Evolutionary conservation across 2,888 invertebrate genomes (phyloP), one percentile per base, ranked within the genome.

Genomic region (Acanthosoma haemorrhoidale): DNA sequence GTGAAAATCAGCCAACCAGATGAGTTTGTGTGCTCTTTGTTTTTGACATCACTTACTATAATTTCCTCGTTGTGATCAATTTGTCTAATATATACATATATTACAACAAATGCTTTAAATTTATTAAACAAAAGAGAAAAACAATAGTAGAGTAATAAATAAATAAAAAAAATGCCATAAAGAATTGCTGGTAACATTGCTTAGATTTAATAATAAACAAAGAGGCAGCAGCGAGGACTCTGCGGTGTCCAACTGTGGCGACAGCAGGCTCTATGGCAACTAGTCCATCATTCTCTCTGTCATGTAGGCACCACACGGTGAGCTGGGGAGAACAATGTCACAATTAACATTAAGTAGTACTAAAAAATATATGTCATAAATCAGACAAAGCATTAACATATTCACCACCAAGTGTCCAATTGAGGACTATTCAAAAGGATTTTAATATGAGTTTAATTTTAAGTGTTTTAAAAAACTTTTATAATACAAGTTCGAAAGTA

Each of bases 241-340:
- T 25, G 51, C 51, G 29, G n/a, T n/a, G n/a, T 25, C 51, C 51
- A 25, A 51, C 51, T 25, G 4, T 51, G 13, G 51, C 21, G 51
- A 21, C 25, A 51, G 51, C 51, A 51, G 51, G 25, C 51, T 51
- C 51, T 51, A 51, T 25, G 29, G 25, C 51, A 51, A 51, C 51
- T 51, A 51, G 51, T n/a, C n/a, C 21, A 32, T 36, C 60, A 60
- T 32, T 18, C 32, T 60, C 32, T 32, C 2, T 64, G 64, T 64
- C 64, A 64, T 32, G 64, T 64, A 25, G 64, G 41, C 38, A 39
- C 11, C 18, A 64, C 64, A 8, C 64, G 39, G 41, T 64, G 64
- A 39, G 64, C 64, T 64, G 43, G 16, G 41, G 38, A 64, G 13
- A 38, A 63, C 21, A 38, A 51, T 9, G 11, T 43, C 25, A n/a